These are phyloP conservation scores for Oligia latruncula DNA, from an alignment of 2,888 invertebrate genomes.

Conservation along the genomic window DNA sequence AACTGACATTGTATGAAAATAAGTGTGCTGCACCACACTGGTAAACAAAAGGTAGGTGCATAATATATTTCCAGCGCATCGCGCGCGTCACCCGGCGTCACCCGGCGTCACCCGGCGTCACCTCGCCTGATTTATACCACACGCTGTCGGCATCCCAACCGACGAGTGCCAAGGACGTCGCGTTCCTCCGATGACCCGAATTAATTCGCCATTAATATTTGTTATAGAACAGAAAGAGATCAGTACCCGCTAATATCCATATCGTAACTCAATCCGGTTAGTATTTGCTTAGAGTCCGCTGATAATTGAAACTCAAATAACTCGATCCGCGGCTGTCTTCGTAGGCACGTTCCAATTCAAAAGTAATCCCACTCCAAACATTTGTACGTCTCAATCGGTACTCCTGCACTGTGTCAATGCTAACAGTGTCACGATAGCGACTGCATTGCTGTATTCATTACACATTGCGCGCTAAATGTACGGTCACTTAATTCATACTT, in stretches of 20 bases:
- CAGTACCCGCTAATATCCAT: constrained; percentile 81
- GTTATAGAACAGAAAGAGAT: constrained; percentile 62
- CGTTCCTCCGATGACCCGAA: constrained; percentile 35
- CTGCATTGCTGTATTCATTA: constrained; percentile 3
- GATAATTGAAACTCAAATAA: constrained; percentile 89
- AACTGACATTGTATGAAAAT: neutral
- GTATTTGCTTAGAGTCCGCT: constrained; percentile 84
- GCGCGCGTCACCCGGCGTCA: constrained; percentile 29
- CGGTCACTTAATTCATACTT: fast-evolving
- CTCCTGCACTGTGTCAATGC: constrained; percentile 67
- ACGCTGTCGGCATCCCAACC: constrained; percentile 6
- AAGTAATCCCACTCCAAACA: constrained; percentile 88
- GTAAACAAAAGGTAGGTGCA: constrained; percentile 23
- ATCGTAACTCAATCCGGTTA: constrained; percentile 80
- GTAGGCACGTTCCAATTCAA: constrained; percentile 89
- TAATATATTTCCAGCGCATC: constrained; percentile 19
- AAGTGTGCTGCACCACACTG: neutral
- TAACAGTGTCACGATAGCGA: constrained; percentile 45
- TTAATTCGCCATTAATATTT: constrained; percentile 63
- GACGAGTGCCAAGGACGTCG: constrained; percentile 13
- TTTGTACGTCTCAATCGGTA: constrained; percentile 87
- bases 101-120: constrained; percentile 31
- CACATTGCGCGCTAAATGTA: constrained; percentile 48
- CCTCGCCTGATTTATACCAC: constrained; percentile 44
- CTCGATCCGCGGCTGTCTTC: constrained; percentile 84